Percentiles rank a stretch among this genome's conserved stretches.
phyloP scores from a whole-genome alignment of 92 coral and sea anemone species.

The Zoanthus gigantus region DNA sequence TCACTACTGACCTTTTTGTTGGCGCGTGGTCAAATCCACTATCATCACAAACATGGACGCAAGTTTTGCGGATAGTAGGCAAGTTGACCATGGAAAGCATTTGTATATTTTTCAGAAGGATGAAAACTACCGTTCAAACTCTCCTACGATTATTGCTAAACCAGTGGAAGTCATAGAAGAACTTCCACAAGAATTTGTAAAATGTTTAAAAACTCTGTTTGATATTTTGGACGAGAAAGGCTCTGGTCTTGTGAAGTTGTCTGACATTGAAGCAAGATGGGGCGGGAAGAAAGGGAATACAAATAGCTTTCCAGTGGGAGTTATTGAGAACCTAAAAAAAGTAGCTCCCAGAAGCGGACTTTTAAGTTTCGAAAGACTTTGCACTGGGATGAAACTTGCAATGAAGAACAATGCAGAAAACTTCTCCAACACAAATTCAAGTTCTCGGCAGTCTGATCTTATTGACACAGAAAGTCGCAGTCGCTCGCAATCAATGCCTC shows the following conservation, averaged over 20 bases:
- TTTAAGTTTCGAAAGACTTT: slow-evolving; percentile 83
- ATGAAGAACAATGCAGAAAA: slow-evolving; percentile 61
- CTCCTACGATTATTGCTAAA: slow-evolving; percentile 37
- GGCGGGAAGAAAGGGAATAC: slow-evolving; percentile 58
- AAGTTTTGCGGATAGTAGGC: slow-evolving; percentile 59
- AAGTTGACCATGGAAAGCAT: slow-evolving; percentile 68
- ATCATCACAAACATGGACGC: background rate
- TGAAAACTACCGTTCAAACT: slow-evolving; percentile 22
- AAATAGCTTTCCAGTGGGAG: slow-evolving; percentile 73
- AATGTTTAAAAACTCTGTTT: slow-evolving; percentile 84
- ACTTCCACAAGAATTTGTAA: slow-evolving; percentile 88
- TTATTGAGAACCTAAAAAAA: slow-evolving; percentile 78
- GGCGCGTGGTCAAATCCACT: slow-evolving; percentile 27
- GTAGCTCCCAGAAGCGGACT: slow-evolving; percentile 88
- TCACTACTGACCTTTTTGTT: background rate
- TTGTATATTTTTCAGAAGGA: slow-evolving; percentile 74
- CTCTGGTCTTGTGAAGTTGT: slow-evolving; percentile 77
- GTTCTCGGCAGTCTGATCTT: slow-evolving; percentile 11
- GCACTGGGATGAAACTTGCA: slow-evolving; percentile 84
- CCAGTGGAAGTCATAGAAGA: slow-evolving; percentile 69
- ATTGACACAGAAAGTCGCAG: slow-evolving; percentile 18
- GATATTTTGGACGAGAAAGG: slow-evolving; percentile 87
- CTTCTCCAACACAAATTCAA: background rate
- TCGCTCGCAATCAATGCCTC: slow-evolving; percentile 75
- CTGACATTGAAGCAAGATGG: slow-evolving; percentile 93